Conservation (phyloP, 2,797 vertebrate genomes). For the Selene dorsalis region DNA sequence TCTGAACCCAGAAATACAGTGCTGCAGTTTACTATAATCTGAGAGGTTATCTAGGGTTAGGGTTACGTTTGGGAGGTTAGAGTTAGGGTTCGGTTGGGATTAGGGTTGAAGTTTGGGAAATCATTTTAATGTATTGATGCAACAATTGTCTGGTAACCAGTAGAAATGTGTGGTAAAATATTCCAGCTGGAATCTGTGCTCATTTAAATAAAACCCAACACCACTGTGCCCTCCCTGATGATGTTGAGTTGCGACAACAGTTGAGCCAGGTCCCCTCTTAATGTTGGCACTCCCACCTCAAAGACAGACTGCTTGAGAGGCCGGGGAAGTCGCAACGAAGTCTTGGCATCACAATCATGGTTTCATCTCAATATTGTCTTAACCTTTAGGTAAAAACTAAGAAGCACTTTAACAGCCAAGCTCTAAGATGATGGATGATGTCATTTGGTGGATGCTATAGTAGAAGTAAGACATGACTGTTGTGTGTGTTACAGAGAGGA, state of each 20-base stretch:
- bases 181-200: neutral
- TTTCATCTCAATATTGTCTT: neutral
- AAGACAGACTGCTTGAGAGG: neutral
- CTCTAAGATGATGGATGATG: neutral
- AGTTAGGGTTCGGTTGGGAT: too few species aligned
- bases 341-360: neutral
- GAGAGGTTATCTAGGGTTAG: too few species aligned
- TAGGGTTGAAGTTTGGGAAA: too few species aligned
- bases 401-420: neutral
- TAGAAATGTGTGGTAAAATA: neutral
- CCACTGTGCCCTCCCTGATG: neutral
- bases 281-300: neutral
- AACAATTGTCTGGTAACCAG: neutral
- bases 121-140: neutral
- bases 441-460: constrained; percentile 71
- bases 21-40: neutral
- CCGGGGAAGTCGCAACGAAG: neutral
- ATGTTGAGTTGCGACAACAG: neutral
- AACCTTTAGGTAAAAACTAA: neutral
- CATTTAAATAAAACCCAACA: neutral
- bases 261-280: neutral
- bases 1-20: neutral
- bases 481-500: constrained; percentile 84
- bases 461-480: constrained; percentile 74
- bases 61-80: too few species aligned